Percentiles rank a stretch among this genome's conserved stretches.
Conservation (phyloP, 53 echinoderm and acorn worm species). For the Crossaster papposus region DNA sequence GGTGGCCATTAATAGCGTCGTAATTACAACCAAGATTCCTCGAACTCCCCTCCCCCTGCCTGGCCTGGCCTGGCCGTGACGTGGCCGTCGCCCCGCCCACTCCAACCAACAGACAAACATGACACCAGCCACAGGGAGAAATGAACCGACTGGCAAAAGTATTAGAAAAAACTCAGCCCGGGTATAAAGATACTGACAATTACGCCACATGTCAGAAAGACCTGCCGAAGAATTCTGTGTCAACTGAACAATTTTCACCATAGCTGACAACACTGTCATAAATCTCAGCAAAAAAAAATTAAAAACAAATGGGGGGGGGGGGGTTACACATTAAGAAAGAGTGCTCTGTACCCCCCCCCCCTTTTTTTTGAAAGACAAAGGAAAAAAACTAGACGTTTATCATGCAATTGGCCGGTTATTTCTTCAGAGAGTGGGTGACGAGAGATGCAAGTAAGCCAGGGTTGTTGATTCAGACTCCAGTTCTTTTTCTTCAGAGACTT, state of each 20-base stretch:
- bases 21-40: neutral
- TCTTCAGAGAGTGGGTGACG: conserved; percentile 43
- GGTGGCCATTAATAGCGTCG: conserved; percentile 18
- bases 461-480: conserved; percentile 35
- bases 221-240: neutral
- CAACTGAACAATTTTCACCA: conserved; percentile 1
- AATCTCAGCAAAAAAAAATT: neutral
- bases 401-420: conserved; percentile 26
- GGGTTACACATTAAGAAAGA: neutral
- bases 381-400: neutral
- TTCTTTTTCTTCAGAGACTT: neutral
- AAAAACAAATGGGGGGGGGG: neutral
- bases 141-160: neutral
- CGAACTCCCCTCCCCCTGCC: no score
- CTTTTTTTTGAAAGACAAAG: neutral
- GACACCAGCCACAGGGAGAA: neutral
- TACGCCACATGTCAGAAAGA: neutral
- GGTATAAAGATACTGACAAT: neutral
- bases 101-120: neutral
- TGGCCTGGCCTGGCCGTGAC: no score
- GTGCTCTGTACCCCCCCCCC: neutral
- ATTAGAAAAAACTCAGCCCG: neutral
- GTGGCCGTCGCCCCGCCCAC: no score
- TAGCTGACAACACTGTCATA: neutral
- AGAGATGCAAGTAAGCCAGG: conserved; percentile 14